These are phyloP conservation scores for Agelas oroides DNA, from an alignment of 37 sponge, comb jelly and placozoan species.

Conservation along the genomic window DNA sequence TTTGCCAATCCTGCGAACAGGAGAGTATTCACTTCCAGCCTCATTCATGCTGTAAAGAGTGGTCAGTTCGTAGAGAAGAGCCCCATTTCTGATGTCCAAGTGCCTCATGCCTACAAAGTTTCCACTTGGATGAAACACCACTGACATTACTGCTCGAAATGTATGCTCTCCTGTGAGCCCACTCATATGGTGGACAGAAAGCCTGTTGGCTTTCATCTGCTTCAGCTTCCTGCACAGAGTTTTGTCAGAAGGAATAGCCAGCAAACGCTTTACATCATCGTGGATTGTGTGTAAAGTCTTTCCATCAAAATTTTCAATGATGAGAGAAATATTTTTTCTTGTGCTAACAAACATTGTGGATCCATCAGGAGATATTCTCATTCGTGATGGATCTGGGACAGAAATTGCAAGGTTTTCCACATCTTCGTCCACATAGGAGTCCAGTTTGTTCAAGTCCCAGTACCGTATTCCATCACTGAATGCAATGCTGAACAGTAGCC, in stretches of 20 bases:
- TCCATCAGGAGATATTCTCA: slow-evolving; percentile 60
- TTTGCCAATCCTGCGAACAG: not conserved
- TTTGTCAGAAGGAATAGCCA: not conserved
- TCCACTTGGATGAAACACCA: slow-evolving; percentile 48
- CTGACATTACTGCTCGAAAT: slow-evolving; percentile 53
- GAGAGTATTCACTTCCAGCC: not conserved
- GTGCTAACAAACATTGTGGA: slow-evolving; percentile 64
- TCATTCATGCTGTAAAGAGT: slow-evolving; percentile 36
- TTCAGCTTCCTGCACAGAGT: not conserved
- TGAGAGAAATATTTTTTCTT: slow-evolving; percentile 18
- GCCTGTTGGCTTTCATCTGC: slow-evolving; percentile 20
- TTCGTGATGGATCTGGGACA: slow-evolving; percentile 34
- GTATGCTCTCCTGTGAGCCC: not conserved
- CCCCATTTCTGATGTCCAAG: slow-evolving; percentile 18
- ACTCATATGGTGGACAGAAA: slow-evolving; percentile 33
- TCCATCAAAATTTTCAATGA: slow-evolving; percentile 62
- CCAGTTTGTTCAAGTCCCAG: slow-evolving; percentile 49
- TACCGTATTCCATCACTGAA: slow-evolving; percentile 59
- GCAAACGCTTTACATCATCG: not conserved
- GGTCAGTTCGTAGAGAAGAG: slow-evolving; percentile 24
- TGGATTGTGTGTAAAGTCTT: not conserved
- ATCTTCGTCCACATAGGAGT: not conserved
- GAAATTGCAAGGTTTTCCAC: slow-evolving; percentile 39
- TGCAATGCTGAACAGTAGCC: slow-evolving; percentile 53
- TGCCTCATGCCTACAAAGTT: slow-evolving; percentile 46